Base-by-base conservation (phyloP, 2,888 invertebrate genomes). In the Thysanoteuthis rhombus region DNA sequence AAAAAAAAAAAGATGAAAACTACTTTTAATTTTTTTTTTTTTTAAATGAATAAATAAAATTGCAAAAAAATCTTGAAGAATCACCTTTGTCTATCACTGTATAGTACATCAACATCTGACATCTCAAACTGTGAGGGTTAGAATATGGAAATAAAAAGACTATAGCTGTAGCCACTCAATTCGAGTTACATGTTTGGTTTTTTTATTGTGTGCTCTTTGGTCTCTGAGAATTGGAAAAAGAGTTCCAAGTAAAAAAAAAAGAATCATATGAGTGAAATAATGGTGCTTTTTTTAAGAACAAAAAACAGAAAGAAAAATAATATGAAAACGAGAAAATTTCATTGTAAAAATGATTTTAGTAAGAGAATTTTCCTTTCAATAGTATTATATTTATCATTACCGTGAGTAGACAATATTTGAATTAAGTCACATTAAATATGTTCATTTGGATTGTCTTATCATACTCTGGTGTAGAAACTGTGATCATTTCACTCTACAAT, bases 1-100 rank as follows among this genome's bases (percentile, higher is more conserved):
- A 75, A 75, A n/a, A 75, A 58, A 58, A 58, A 75, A 75, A 52
- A 75, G n/a, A 75, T 75, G 75, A n/a, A 75, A 75, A 75, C 75
- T 75, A 75, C 75, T n/a, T 75, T 75, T 75, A 75, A 75, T 75
- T 75, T 75, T 75, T 75, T 75, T 75, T 75, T 58, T n/a, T n/a
- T n/a, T n/a, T n/a, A n/a, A 58, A 58, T 58, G 58, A 58, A 75
- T 75, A 36, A 75, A 75, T 75, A 75, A 75, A 75, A 75, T 75
- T 75, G n/a, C 58, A 58, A 58, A 75, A 75, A 75, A 75, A 75
- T 75, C 75, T 75, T 75, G 75, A 75, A n/a, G 75, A 75, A 75
- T 75, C 75, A n/a, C 75, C 75, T 75, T 75, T 75, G 75, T 75
- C 75, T 75, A 75, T 75, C 75, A 75, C n/a, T 75, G 75, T 75